A percentile compares a stretch with the other conserved stretches of the same genome.
Evolutionary conservation across 2,888 invertebrate species (phyloP).

Genomic region (Emesis furor): DNA sequence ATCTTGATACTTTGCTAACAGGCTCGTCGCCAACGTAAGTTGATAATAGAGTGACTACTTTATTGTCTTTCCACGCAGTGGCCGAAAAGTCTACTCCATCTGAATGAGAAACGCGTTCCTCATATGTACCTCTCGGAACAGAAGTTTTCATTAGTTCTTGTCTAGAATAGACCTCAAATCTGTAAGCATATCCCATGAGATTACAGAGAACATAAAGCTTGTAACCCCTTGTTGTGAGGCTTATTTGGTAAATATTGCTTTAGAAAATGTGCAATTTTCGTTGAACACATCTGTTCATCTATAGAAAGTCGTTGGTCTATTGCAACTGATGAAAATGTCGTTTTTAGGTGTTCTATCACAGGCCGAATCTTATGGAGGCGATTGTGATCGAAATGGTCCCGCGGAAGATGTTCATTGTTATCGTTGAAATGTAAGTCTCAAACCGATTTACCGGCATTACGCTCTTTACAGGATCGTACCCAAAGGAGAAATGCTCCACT

Average conservation of each 20-base stretch:
- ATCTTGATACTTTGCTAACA: conserved; percentile 73
- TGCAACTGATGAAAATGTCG: conserved; percentile 76
- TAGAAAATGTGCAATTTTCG: conserved; percentile 77
- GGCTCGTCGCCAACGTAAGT: conserved; percentile 77
- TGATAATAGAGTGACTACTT: conserved; percentile 76
- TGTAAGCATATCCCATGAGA: conserved; percentile 66
- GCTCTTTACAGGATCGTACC: conserved; percentile 62
- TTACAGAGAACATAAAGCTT: conserved; percentile 65
- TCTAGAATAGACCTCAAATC: conserved; percentile 74
- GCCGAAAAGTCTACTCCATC: conserved; percentile 77
- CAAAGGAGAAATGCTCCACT: conserved; percentile 68
- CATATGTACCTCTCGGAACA: conserved; percentile 77
- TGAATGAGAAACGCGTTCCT: conserved; percentile 75
- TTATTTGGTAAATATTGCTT: conserved; percentile 73
- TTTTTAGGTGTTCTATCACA: conserved; percentile 76
- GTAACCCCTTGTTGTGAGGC: conserved; percentile 66
- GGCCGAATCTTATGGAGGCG: conserved; percentile 75
- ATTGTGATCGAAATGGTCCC: conserved; percentile 69
- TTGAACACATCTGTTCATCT: conserved; percentile 78
- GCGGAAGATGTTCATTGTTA: conserved; percentile 73
- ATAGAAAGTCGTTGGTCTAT: conserved; percentile 77
- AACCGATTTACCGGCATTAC: conserved; percentile 68
- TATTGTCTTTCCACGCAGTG: conserved; percentile 77
- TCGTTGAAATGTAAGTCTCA: conserved; percentile 77
- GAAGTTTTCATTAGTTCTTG: conserved; percentile 76